Evolutionary conservation across 2,888 invertebrate genomes (phyloP), one percentile per base, ranked within the genome.

Genomic region (Apodemia zela): DNA sequence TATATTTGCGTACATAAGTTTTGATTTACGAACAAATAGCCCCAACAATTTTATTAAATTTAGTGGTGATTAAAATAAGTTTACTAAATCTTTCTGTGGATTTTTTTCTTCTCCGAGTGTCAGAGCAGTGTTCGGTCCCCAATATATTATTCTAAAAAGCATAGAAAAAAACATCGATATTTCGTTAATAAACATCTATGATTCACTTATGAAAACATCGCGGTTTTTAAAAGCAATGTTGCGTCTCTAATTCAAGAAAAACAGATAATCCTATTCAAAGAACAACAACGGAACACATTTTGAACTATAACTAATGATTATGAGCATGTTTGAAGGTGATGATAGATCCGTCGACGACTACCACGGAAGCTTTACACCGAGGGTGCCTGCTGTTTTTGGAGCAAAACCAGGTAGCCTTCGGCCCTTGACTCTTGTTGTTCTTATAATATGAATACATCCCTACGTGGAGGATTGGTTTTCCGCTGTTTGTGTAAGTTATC

Each of bases 361-460:
- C 67, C 7, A 73, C 74, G 0, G 74, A 73, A 0, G 77, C 77
- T 49, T 70, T 71, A 62, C 78, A 78, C 2, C 71, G 70, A 8
- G 65, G 66, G 33, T 70, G 69, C 47, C 63, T 60, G 61, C 72
- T 70, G 29, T 67, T 70, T 25, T 70, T 70, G 5, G 69, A 67
- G 61, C 77, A 77, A 49, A 73, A 73, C 77, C 77, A 75, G 10
- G 73, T 72, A 1, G 71, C 71, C 59, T 72, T 71, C 1, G 67
- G 63, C 0, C 75, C 77, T 6, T 59, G 65, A 57, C 72, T 70
- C 21, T 71, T 68, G 63, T 75, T 74, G 63, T 75, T 73, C 59
- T 65, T 71, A 63, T 75, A 74, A 62, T 73, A 78, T 25, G 73
- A 68, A 61, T 75, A 73, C 2, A 29, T 45, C 5, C 76, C 75